These are phyloP conservation scores for Donacobius atricapilla DNA, from an alignment of 2,113 vertebrate species.

Conservation along the genomic window DNA sequence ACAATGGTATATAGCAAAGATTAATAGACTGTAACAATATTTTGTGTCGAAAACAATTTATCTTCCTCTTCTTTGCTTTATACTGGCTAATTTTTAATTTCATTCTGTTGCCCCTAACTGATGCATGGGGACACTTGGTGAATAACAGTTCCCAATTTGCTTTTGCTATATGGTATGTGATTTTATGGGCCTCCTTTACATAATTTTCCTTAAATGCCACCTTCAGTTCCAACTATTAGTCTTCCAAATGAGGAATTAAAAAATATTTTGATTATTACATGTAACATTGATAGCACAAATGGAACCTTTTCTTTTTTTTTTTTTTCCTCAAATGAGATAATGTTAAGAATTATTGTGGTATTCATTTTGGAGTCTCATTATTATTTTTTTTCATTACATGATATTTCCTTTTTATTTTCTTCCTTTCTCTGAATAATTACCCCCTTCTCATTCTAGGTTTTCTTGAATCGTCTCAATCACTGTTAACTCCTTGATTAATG, in stretches of 20 bases:
- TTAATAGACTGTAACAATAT: background rate
- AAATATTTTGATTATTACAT: background rate
- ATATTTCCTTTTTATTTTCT: background rate
- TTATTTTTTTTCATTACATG: background rate
- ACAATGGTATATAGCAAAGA: background rate
- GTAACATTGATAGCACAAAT: background rate
- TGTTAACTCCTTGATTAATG: conserved; percentile 20
- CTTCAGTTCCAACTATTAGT: background rate
- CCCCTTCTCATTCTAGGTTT: background rate
- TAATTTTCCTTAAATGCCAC: background rate
- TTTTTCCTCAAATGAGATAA: background rate
- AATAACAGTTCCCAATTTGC: background rate
- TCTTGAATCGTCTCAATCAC: background rate
- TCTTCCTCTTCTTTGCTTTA: background rate
- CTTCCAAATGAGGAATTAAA: background rate
- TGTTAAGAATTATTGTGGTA: background rate
- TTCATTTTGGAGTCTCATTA: background rate
- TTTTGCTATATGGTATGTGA: accelerated
- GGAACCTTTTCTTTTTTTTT: background rate
- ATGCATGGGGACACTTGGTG: background rate
- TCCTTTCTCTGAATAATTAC: background rate
- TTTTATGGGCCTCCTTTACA: background rate
- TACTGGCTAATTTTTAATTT: background rate
- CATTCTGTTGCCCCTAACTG: background rate
- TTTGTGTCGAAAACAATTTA: background rate